phyloP scores from a whole-genome alignment of 2,797 vertebrate genomes.

The Apodemus agrarius region DNA sequence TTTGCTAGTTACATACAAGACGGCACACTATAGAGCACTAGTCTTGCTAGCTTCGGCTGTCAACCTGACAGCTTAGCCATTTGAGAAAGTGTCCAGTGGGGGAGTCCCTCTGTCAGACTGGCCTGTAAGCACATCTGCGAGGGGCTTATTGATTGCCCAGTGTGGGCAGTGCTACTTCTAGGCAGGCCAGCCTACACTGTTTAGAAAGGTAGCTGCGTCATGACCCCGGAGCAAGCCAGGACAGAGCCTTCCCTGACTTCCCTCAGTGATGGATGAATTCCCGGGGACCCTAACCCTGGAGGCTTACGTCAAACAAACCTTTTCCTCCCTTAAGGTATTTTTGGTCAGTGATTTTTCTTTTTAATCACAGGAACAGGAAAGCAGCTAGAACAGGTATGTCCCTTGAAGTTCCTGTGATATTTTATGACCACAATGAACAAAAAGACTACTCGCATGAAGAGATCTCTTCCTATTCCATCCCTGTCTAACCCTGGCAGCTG shows the following conservation, averaged over 20 bases:
- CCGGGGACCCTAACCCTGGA: not conserved
- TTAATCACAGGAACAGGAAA: not conserved
- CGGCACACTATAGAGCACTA: not conserved
- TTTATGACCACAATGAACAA: not conserved
- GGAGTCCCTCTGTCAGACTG: not conserved
- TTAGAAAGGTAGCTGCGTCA: not conserved
- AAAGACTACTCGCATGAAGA: not conserved
- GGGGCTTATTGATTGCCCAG: not conserved
- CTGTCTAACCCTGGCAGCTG: not conserved
- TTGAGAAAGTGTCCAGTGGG: not conserved
- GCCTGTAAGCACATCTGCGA: not conserved
- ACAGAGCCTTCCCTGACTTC: not conserved
- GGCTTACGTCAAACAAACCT: not conserved
- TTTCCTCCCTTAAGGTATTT: not conserved
- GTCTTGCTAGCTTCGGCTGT: not conserved
- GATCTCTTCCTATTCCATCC: not conserved
- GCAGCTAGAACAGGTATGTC: not conserved
- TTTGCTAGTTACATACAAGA: not conserved
- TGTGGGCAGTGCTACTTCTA: not conserved
- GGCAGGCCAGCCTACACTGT: not conserved
- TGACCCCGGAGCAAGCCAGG: not conserved
- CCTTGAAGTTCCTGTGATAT: not conserved
- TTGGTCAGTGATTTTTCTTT: not conserved
- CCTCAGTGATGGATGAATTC: not conserved
- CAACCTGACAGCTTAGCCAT: not conserved